These are phyloP conservation scores for Eupeodes luniger DNA, from an alignment of 2,888 invertebrate genomes.

Conservation along the genomic window DNA sequence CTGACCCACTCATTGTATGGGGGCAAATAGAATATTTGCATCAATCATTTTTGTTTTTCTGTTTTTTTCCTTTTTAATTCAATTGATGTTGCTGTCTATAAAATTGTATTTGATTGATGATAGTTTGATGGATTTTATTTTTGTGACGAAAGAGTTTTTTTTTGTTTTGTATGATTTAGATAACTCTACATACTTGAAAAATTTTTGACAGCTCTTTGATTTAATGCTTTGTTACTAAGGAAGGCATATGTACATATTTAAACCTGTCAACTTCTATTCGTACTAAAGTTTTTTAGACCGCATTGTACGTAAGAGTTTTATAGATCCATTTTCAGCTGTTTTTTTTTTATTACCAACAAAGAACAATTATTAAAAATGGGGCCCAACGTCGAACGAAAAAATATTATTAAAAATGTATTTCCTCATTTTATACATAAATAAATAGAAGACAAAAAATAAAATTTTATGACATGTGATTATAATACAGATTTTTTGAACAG, in stretches of 20 bases:
- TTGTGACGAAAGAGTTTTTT: conserved; percentile 19
- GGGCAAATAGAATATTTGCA: conserved; percentile 53
- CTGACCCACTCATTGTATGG: conserved; percentile 43
- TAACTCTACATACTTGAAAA: neutral
- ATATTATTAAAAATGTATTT: neutral
- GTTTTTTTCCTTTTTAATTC: neutral
- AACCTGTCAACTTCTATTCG: too few relatives aligned
- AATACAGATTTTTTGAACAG: too few relatives aligned
- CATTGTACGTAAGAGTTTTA: too few relatives aligned
- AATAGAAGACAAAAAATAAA: too few relatives aligned
- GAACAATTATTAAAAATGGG: too few relatives aligned
- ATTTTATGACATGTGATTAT: too few relatives aligned
- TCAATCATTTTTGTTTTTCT: conserved; percentile 58
- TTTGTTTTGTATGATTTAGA: neutral
- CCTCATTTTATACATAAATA: too few relatives aligned
- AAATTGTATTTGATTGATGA: conserved; percentile 62
- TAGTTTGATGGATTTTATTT: conserved; percentile 44
- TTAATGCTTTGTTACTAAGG: neutral
- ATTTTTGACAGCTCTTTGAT: conserved; percentile 10
- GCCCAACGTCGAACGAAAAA: neutral
- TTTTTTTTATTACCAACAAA: too few relatives aligned
- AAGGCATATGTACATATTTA: too few relatives aligned
- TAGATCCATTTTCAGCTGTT: too few relatives aligned
- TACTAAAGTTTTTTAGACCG: too few relatives aligned
- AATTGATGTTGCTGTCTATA: conserved; percentile 31